Evolutionary conservation across 2,797 vertebrate genomes (phyloP), one percentile per base, ranked within the genome.

Genomic region (Dallia pectoralis): DNA sequence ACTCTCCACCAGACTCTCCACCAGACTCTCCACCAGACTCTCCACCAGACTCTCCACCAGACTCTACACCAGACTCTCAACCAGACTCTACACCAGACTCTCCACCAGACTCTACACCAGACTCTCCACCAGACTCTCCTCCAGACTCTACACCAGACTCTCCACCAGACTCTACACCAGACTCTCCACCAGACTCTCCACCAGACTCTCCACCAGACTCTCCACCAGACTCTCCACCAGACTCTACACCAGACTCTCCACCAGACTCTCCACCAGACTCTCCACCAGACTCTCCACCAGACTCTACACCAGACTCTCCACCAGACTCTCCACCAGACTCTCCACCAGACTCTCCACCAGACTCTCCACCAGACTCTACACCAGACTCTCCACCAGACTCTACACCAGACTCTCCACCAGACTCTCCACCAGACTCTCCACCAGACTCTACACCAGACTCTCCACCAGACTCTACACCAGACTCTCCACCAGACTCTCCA

Each of bases 11-110:
- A n/a, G n/a, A n/a, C n/a, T n/a, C n/a, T n/a, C n/a, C n/a, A n/a
- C 69, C 61, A 63, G 71, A 76, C 32, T n/a, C 68, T 79, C 73
- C 77, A 18, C 40, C 51, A 53, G n/a, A 22, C 51, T 22, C n/a
- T n/a, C n/a, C n/a, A n/a, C 69, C 61, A 63, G 71, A 76, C 32
- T n/a, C 68, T 79, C 73, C 77, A 18, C 40, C 51, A 53, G n/a
- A 22, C 51, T 22, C n/a, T n/a, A n/a, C n/a, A n/a, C n/a, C n/a
- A n/a, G n/a, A n/a, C n/a, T n/a, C n/a, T n/a, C n/a, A n/a, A n/a
- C n/a, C n/a, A n/a, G n/a, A n/a, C n/a, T n/a, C n/a, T n/a, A n/a
- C n/a, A n/a, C 69, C 61, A 63, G 71, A 76, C 32, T n/a, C 68
- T 79, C 73, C 77, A 18, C 40, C 51, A 53, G n/a, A 22, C 51